Conservation (phyloP, 2,113 vertebrate genomes). For the Notothenia rossii region DNA sequence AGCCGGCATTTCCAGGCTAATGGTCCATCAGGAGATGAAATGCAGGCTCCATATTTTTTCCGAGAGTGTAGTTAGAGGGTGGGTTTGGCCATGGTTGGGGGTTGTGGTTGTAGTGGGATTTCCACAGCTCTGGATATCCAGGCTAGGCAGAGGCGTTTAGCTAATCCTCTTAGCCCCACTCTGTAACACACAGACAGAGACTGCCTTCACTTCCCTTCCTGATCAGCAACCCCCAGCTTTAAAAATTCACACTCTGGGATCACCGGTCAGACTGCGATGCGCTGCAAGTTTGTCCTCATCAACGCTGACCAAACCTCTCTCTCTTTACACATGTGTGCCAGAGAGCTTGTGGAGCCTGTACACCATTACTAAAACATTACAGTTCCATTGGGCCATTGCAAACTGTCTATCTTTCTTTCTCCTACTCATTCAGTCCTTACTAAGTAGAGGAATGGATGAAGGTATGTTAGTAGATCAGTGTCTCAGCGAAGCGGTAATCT, state of each 20-base stretch:
- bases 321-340: conserved; percentile 12
- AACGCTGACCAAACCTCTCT: neutral
- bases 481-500: conserved; percentile 78
- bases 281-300: conserved; percentile 30
- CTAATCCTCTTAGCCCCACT: conserved; percentile 83
- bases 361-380: conserved; percentile 4
- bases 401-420: conserved; percentile 24
- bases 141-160: conserved; percentile 80
- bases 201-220: conserved; percentile 62
- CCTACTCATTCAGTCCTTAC: neutral
- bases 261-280: conserved; percentile 29
- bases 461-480: conserved; percentile 79
- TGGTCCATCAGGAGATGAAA: conserved; percentile 42
- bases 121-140: conserved; percentile 78
- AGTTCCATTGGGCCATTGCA: conserved; percentile 3
- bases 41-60: conserved; percentile 38
- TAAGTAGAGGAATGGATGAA: conserved; percentile 56
- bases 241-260: conserved; percentile 64
- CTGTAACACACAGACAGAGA: conserved; percentile 77
- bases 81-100: conserved; percentile 58
- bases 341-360: neutral
- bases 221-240: conserved; percentile 61
- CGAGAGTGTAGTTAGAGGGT: conserved; percentile 31
- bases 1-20: conserved; percentile 31
- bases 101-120: conserved; percentile 74